Conservation (phyloP, 2,797 vertebrate species). For the Buphagus erythrorhynchus region DNA sequence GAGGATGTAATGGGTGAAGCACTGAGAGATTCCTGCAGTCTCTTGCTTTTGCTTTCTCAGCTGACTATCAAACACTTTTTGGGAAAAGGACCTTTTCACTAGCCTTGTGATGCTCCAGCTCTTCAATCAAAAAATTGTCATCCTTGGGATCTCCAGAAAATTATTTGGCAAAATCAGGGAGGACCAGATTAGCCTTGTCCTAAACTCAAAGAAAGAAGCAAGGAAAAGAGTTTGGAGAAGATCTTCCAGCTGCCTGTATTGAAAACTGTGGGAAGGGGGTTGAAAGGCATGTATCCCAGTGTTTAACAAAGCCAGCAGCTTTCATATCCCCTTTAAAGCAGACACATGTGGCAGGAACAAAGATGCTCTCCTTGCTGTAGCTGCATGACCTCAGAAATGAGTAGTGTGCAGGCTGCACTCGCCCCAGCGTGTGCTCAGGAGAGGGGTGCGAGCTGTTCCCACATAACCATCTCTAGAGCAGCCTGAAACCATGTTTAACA, state of each 20-base stretch:
- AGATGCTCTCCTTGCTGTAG: background rate
- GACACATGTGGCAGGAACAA: background rate
- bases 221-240: background rate
- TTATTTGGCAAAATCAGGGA: background rate
- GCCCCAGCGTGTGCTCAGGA: background rate
- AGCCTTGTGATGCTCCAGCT: background rate
- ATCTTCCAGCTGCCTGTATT: background rate
- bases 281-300: background rate
- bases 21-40: background rate
- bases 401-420: rapidly evolving
- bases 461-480: background rate
- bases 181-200: background rate
- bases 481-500: background rate
- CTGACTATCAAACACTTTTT: background rate
- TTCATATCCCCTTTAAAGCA: background rate
- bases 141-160: background rate
- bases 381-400: background rate
- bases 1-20: background rate
- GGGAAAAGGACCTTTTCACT: background rate
- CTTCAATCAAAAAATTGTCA: background rate
- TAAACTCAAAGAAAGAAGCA: background rate
- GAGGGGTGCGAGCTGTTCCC: background rate
- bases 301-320: background rate
- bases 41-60: background rate
- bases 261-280: background rate